A percentile compares a stretch with the other conserved stretches of the same genome.
Evolutionary conservation across 2,113 vertebrate species (phyloP).

Genomic region (Erythrolamprus reginae): DNA sequence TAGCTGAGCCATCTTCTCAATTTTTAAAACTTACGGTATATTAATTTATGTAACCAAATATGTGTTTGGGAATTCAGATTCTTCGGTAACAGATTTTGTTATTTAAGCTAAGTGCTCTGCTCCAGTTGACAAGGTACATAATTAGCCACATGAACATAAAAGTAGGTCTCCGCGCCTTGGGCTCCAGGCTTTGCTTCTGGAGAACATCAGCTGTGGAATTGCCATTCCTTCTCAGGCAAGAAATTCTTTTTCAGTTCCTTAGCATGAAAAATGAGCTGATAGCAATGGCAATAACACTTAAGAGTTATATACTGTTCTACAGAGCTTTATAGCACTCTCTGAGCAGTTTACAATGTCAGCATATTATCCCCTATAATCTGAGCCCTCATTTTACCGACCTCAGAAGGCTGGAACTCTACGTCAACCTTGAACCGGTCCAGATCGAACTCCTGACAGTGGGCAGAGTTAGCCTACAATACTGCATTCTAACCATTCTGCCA

Average conservation of each 20-base stretch:
- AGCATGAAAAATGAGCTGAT: slow-evolving; percentile 3
- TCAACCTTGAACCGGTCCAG: neutral
- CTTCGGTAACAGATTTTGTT: slow-evolving; percentile 42
- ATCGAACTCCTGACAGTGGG: neutral
- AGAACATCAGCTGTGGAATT: slow-evolving; percentile 35
- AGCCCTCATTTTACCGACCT: neutral
- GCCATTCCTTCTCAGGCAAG: slow-evolving; percentile 30
- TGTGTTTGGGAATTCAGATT: slow-evolving; percentile 43
- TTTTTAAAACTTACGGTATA: slow-evolving; percentile 46
- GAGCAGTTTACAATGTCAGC: neutral
- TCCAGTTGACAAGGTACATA: slow-evolving; percentile 44
- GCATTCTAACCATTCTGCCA: neutral
- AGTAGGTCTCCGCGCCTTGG: slow-evolving; percentile 55
- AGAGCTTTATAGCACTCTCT: neutral
- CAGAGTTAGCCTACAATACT: neutral
- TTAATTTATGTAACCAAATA: slow-evolving; percentile 39
- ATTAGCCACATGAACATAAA: slow-evolving; percentile 51
- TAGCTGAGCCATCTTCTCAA: neutral
- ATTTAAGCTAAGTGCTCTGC: slow-evolving; percentile 34
- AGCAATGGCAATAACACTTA: neutral
- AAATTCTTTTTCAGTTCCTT: slow-evolving; percentile 30
- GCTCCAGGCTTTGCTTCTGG: slow-evolving; percentile 22
- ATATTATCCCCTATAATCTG: neutral
- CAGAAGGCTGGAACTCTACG: neutral
- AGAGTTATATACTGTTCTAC: neutral